Conservation (phyloP, 2,797 vertebrate genomes). For the Ispidina lecontei region DNA sequence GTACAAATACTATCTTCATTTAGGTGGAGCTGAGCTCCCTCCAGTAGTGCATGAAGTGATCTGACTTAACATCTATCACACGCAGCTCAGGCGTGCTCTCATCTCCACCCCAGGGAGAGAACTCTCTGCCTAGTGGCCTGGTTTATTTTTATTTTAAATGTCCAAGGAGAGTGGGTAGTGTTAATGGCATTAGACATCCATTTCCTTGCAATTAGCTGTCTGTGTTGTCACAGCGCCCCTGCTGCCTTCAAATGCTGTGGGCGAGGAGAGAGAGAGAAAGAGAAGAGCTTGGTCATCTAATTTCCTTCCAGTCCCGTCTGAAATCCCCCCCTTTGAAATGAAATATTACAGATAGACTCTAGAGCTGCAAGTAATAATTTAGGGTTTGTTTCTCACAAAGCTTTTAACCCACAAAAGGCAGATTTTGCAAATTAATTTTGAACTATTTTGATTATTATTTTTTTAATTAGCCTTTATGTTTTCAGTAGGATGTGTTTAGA, state of each 20-base stretch:
- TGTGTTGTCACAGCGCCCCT: conserved; percentile 40
- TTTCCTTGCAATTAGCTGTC: conserved; percentile 70
- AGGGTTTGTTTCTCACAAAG: background rate
- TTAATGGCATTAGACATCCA: conserved; percentile 62
- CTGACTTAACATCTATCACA: conserved; percentile 58
- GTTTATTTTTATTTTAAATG: conserved; percentile 66
- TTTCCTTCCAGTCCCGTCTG: background rate
- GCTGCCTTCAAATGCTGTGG: conserved; percentile 55
- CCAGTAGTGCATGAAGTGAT: conserved; percentile 52
- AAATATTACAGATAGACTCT: background rate
- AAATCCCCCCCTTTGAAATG: background rate
- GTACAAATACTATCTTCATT: conserved; percentile 15
- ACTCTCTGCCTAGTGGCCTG: conserved; percentile 41
- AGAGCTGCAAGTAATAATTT: background rate
- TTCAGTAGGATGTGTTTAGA: background rate
- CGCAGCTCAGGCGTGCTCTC: conserved; percentile 17
- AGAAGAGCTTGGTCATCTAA: conserved; percentile 9
- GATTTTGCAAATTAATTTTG: background rate
- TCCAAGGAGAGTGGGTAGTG: conserved; percentile 42
- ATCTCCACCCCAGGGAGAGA: conserved; percentile 63
- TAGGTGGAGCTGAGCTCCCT: conserved; percentile 37
- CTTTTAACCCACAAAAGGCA: background rate
- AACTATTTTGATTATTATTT: background rate
- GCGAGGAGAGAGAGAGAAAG: background rate
- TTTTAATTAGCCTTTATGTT: background rate